These are phyloP conservation scores for Brenthis daphne DNA, from an alignment of 2,888 invertebrate genomes.

Conservation along the genomic window DNA sequence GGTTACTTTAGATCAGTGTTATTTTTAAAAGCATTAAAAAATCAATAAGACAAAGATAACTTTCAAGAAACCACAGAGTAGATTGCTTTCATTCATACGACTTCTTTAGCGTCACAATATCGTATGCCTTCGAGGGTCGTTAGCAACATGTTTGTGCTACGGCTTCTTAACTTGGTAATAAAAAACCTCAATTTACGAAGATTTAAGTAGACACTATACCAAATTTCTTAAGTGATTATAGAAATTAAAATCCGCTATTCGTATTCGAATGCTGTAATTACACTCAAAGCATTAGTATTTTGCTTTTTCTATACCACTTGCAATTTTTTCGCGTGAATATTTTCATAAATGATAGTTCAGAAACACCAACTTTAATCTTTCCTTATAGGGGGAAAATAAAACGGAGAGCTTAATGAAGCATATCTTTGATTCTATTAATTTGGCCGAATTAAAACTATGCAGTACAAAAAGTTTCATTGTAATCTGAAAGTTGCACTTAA, in stretches of 20 bases:
- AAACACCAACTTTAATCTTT: too few relatives aligned
- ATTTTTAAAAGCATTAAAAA: slow-evolving; percentile 4
- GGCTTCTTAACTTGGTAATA: slow-evolving; percentile 20
- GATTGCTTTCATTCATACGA: slow-evolving; percentile 34
- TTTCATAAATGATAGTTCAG: too few relatives aligned
- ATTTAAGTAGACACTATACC: background rate
- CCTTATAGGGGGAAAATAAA: too few relatives aligned
- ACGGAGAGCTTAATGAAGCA: too few relatives aligned
- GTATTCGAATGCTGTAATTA: background rate
- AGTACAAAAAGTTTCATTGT: too few relatives aligned
- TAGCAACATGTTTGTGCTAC: slow-evolving; percentile 23
- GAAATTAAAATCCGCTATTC: background rate
- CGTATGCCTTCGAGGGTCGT: slow-evolving; percentile 23
- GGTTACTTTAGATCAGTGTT: background rate
- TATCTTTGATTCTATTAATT: too few relatives aligned
- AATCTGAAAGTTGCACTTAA: too few relatives aligned
- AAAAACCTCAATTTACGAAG: background rate
- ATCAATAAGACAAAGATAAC: slow-evolving; percentile 8
- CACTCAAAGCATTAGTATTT: too few relatives aligned
- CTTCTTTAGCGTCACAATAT: slow-evolving; percentile 34
- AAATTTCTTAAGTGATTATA: background rate
- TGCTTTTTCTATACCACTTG: too few relatives aligned
- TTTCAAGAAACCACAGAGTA: slow-evolving; percentile 31
- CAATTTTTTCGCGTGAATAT: too few relatives aligned
- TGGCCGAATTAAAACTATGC: too few relatives aligned